Percentiles rank a stretch among this genome's conserved stretches.
Conservation (phyloP, 2,113 vertebrate genomes). For the Tragelaphus imberbis region DNA sequence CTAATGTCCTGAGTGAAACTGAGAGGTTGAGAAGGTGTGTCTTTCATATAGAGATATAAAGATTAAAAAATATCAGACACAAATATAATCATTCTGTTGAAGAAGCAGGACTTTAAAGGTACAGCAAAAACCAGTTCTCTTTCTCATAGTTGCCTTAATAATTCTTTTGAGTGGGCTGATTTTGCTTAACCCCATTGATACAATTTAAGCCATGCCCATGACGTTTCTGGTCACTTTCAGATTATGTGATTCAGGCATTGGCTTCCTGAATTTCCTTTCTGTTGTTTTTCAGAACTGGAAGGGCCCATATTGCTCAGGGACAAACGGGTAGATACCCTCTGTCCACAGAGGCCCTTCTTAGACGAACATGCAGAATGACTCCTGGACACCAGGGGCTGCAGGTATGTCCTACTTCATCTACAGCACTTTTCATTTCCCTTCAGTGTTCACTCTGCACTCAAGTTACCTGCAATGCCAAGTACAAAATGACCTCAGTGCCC, state of each 20-base stretch:
- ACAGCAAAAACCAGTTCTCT: neutral
- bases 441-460: neutral
- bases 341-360: neutral
- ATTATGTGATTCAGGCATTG: neutral
- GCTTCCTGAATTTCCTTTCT: neutral
- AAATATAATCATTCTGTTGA: neutral
- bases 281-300: neutral
- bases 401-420: neutral
- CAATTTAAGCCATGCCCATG: neutral
- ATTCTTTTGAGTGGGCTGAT: neutral
- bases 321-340: neutral
- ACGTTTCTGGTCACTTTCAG: constrained; percentile 6
- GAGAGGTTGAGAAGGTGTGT: neutral
- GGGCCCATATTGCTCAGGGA: neutral
- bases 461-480: neutral
- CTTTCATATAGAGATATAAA: neutral
- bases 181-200: neutral
- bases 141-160: neutral
- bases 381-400: too few relatives aligned
- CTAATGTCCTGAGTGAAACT: neutral
- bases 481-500: neutral
- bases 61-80: neutral
- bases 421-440: neutral
- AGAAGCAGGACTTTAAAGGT: neutral
- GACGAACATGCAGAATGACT: neutral